Evolutionary conservation across 2,113 vertebrate species (phyloP).

Genomic region (Harpagus bidentatus): DNA sequence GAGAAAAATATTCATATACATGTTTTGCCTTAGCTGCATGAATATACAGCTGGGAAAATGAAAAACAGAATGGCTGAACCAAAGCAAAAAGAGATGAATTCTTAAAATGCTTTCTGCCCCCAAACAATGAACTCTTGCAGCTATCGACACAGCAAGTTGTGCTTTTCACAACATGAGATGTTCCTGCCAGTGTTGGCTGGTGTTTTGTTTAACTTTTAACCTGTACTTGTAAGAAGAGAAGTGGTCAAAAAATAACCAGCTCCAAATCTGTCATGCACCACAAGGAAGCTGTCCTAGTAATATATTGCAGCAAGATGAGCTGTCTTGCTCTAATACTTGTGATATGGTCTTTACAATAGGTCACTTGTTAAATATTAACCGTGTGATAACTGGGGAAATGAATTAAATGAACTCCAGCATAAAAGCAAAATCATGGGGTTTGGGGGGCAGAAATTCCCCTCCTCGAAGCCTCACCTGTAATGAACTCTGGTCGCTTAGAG

Average conservation of each 20-base stretch:
- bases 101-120: background rate
- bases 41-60: background rate
- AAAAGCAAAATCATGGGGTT: background rate
- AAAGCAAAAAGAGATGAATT: background rate
- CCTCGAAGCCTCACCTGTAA: background rate
- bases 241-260: background rate
- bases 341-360: background rate
- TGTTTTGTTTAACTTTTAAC: constrained; percentile 14
- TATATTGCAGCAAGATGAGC: background rate
- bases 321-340: background rate
- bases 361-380: constrained; percentile 31
- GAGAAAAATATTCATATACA: background rate
- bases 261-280: background rate
- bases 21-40: background rate
- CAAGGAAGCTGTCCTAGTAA: background rate
- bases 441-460: background rate
- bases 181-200: background rate
- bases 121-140: background rate
- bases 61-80: background rate
- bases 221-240: background rate
- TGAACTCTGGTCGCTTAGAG: background rate
- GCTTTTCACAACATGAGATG: background rate
- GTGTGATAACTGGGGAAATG: background rate
- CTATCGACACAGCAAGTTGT: background rate
- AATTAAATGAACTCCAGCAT: background rate